Percentiles rank a stretch among this genome's conserved stretches.
Conservation (phyloP, 2,888 invertebrate genomes). For the Xiphydria camelus region DNA sequence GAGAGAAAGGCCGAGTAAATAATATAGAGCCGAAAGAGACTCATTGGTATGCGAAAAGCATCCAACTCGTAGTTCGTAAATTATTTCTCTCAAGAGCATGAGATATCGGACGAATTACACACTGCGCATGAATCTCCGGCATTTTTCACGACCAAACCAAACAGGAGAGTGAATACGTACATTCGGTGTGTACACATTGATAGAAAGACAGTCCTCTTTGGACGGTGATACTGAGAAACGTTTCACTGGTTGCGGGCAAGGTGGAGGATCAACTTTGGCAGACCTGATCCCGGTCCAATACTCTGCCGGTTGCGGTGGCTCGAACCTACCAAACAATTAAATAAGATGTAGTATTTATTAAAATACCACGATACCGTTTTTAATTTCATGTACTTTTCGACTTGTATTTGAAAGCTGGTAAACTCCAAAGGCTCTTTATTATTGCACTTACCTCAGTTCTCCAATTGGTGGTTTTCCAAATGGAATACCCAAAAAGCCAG, state of each 20-base stretch:
- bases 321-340: neutral
- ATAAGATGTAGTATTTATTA: neutral
- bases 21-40: no score
- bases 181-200: conserved; percentile 11
- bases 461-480: neutral
- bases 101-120: no score
- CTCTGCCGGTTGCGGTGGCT: neutral
- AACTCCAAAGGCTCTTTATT: no score
- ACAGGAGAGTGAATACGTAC: no score
- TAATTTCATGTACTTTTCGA: neutral
- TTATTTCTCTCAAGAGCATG: no score
- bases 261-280: neutral
- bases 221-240: no score
- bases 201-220: conserved; percentile 3
- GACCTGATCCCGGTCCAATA: neutral
- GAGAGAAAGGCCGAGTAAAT: neutral
- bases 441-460: neutral
- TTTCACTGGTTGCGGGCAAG: neutral
- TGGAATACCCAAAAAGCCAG: neutral
- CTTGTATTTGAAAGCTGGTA: neutral
- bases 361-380: no score
- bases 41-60: no score
- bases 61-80: no score
- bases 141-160: no score
- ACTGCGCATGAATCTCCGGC: no score